Base-by-base conservation (phyloP, 2,888 invertebrate genomes). In the Lamellibrachia columna region DNA sequence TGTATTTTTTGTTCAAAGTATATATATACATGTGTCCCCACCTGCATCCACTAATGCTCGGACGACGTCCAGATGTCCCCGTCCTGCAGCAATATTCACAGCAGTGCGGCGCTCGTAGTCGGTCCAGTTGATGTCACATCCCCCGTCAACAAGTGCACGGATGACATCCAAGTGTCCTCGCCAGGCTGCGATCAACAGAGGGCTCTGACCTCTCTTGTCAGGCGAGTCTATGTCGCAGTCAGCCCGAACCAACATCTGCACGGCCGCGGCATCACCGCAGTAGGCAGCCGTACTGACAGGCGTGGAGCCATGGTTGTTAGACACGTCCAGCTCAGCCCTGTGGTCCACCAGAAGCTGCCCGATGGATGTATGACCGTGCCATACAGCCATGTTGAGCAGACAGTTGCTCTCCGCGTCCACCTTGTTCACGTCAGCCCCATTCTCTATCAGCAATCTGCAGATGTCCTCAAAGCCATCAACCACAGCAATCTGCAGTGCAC, bases 401-500 rank as follows among this genome's bases (percentile, higher is more conserved):
- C 95, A 95, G 93, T 96, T 95, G 53, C 53, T 93, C 92, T 96
- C 95, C 58, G 95, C 95, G 94, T 96, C 95, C 90, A 94, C 93
- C 92, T 95, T 94, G 92, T 96, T 95, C 28, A 96, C 95, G 94
- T 95, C 94, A 9, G 96, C 96, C 7, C 96, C 96, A 93, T 95
- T 94, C 0, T 94, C 93, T 53, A 96, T 95, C 1, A 96, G 94
- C 22, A 95, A 92, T 53, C 93, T 90, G 94, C 96, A 96, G 15
- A 96, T 95, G 7, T 96, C 95, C 75, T 93, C 92, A 55, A 94
- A 93, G 9, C 95, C 95, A 53, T 95, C 94, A 52, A 94, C 94
- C 1, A 96, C 96, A 15, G 96, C 96, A 52, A 95, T 93, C 94
- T 96, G 95, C 52, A 96, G 93, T 7, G 96, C 95, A 22, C 95